Percentiles rank a stretch among this genome's conserved stretches.
phyloP scores from a whole-genome alignment of 2,113 vertebrate species.

The Rhinichthys klamathensis region DNA sequence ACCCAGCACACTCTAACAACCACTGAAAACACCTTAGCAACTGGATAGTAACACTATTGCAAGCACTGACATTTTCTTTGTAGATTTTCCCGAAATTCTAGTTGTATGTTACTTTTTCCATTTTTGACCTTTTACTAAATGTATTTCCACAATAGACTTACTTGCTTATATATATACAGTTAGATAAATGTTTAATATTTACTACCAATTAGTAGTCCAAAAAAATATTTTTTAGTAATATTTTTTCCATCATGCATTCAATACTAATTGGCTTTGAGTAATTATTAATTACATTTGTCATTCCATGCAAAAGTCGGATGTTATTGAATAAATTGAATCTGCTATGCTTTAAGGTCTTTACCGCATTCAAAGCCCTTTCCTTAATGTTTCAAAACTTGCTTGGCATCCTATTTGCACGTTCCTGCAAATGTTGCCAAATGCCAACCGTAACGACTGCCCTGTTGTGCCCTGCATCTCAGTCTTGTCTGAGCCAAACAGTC shows the following conservation, averaged over 20 bases:
- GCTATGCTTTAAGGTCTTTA: neutral
- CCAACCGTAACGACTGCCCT: too few relatives aligned
- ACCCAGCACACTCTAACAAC: too few relatives aligned
- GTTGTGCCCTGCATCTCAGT: neutral
- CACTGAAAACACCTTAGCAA: neutral
- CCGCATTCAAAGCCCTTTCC: neutral
- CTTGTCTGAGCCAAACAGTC: neutral
- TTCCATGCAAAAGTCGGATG: neutral
- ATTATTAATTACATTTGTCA: neutral
- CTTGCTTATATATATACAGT: neutral
- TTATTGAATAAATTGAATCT: neutral
- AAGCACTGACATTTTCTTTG: neutral
- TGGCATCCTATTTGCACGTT: slow-evolving; percentile 3
- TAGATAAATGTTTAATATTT: too few relatives aligned
- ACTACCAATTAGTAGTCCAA: neutral
- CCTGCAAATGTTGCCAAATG: neutral
- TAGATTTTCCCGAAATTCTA: neutral
- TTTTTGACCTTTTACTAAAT: neutral
- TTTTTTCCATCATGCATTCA: too few relatives aligned
- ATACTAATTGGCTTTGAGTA: neutral
- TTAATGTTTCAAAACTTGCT: slow-evolving; percentile 28
- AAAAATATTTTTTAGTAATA: too few relatives aligned
- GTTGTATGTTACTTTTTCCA: neutral
- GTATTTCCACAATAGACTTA: neutral
- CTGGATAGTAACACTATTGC: neutral